Conservation (phyloP, 2,113 vertebrate species). For the Synchiropus splendidus region DNA sequence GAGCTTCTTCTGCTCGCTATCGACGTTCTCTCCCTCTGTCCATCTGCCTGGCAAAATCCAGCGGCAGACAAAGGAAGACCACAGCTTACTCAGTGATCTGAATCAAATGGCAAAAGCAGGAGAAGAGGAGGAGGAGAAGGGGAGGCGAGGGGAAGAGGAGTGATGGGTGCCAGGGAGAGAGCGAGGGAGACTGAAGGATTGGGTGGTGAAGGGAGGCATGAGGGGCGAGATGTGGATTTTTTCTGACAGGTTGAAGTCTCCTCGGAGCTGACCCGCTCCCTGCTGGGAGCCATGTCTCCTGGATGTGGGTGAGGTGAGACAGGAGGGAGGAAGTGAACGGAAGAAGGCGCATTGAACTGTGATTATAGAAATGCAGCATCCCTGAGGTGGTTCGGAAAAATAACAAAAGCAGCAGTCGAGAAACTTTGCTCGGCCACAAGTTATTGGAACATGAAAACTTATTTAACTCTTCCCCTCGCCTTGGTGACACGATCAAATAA, state of each 20-base stretch:
- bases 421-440: no score
- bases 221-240: constrained; percentile 59
- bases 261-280: constrained; percentile 57
- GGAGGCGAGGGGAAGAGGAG: constrained; percentile 40
- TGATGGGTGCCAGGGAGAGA: constrained; percentile 55
- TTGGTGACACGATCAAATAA: no score
- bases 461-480: no score
- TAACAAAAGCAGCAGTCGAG: no score
- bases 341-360: constrained; percentile 39
- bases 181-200: constrained; percentile 27
- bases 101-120: constrained; percentile 52
- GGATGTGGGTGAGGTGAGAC: constrained; percentile 29
- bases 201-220: constrained; percentile 49
- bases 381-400: constrained; percentile 7
- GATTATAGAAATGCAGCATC: constrained; percentile 31
- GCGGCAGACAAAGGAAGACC: constrained; percentile 37
- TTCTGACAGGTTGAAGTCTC: constrained; percentile 72
- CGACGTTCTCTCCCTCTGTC: constrained; percentile 13
- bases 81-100: constrained; percentile 56
- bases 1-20: no score
- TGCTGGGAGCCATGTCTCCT: constrained; percentile 54
- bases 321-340: constrained; percentile 20
- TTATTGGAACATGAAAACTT: no score
- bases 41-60: constrained; percentile 16
- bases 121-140: constrained; percentile 35